Evolutionary conservation across 1,140 invertebrate species (phyloP), one percentile per base, ranked within the genome.

Genomic region (Cydia pomonella): DNA sequence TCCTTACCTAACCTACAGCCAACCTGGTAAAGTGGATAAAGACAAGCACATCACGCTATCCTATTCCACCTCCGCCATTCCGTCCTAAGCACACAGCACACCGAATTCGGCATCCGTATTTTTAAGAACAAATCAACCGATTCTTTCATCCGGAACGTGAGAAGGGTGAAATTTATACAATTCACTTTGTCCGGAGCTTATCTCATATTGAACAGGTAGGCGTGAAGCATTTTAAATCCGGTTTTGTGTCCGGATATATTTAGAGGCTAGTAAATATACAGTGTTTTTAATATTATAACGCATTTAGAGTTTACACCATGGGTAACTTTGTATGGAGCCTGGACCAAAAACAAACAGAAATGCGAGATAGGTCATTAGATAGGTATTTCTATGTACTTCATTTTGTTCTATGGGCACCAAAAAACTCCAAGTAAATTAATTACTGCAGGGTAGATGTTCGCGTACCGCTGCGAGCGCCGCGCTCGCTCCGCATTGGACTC

Each of bases 121-220:
- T 41, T 41, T n/a, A 50, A 59, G 18, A 21, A 23, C 53, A 59
- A 59, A 59, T 59, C 53, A 59, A 59, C 53, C 53, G 53, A 9
- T 10, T 59, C 21, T 21, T 0, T 23, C 53, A 23, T 9, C 53
- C 53, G 53, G 53, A 59, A 59, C 21, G 53, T 59, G 53, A 59
- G 18, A 10, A 59, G 53, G 53, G 53, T 59, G 18, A 59, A 59
- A 18, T 59, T 59, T 59, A 59, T 59, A 59, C 53, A 59, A 59
- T 59, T 59, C 53, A 23, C 53, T 59, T 59, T 59, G 21, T 59
- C 9, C 21, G 21, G 53, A 1, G n/a, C 18, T 59, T 59, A n/a
- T 59, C 53, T 23, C 7, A 59, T 59, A 59, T 23, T 59, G 53
- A 23, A 59, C 53, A 59, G 50, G 50, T 53, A 53, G n/a, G 21